These are phyloP conservation scores for Poecilia picta DNA, from an alignment of 2,797 vertebrate species.

Conservation along the genomic window DNA sequence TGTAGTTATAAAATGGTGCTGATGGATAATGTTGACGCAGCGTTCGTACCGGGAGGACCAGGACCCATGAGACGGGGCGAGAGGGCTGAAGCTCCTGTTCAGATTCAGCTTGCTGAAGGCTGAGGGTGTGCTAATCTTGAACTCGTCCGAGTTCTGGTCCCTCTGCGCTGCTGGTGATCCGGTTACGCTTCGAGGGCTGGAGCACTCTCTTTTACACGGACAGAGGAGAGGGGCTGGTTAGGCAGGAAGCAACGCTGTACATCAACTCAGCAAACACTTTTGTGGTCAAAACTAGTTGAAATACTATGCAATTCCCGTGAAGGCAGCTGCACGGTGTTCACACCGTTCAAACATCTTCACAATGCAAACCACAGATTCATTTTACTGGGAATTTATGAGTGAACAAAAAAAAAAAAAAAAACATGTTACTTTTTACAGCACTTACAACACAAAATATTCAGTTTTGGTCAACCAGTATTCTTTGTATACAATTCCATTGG, in stretches of 20 bases:
- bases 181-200: constrained; percentile 73
- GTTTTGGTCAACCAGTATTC: not conserved
- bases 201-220: constrained; percentile 81
- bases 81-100: constrained; percentile 88
- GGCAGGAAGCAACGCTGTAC: not conserved
- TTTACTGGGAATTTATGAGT: not conserved
- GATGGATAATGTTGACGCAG: not conserved
- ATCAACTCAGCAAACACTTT: not conserved
- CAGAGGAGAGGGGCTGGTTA: not conserved
- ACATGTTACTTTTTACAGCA: not conserved
- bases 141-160: constrained; percentile 80
- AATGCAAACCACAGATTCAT: not conserved
- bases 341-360: not conserved
- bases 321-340: not conserved
- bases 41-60: constrained; percentile 90
- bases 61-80: constrained; percentile 86
- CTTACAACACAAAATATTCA: no score
- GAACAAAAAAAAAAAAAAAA: not conserved
- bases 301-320: not conserved
- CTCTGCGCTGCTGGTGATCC: constrained; percentile 84
- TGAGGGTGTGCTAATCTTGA: constrained; percentile 95
- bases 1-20: fast-evolving
- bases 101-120: constrained; percentile 93
- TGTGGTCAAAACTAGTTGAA: not conserved
- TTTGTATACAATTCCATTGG: not conserved